Percentiles rank a stretch among this genome's conserved stretches.
phyloP scores from a whole-genome alignment of 37 sponge, comb jelly and placozoan species.

The Tethya wilhelma region DNA sequence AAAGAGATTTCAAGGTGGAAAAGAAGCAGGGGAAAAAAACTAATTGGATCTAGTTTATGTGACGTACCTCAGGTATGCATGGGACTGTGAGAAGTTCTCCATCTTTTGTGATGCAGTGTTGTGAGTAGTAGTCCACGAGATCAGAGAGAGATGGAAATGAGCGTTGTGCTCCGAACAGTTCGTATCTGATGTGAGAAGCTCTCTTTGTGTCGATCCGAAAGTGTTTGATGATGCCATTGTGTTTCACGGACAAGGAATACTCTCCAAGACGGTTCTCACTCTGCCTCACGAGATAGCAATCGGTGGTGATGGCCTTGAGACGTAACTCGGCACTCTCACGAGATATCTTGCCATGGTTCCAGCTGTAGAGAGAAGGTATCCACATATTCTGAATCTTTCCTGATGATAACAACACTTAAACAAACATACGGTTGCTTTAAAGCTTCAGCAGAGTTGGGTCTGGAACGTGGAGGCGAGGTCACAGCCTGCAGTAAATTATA shows the following conservation, averaged over 20 bases:
- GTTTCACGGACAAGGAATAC: conserved; percentile 32
- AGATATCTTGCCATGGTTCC: conserved; percentile 38
- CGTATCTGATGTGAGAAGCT: conserved; percentile 4
- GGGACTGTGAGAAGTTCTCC: conserved; percentile 32
- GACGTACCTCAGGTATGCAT: conserved; percentile 23
- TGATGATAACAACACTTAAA: no score
- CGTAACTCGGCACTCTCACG: conserved; percentile 24
- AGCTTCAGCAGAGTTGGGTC: no score
- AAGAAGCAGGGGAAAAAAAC: no score
- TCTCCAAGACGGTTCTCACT: conserved; percentile 19
- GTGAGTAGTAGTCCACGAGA: conserved; percentile 43
- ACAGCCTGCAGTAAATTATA: no score
- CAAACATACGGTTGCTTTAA: no score
- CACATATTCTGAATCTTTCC: no score
- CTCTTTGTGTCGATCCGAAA: conserved; percentile 35
- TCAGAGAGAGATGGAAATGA: conserved; percentile 25
- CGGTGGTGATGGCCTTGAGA: not conserved
- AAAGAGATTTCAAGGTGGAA: no score
- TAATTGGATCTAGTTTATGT: not conserved
- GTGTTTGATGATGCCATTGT: conserved; percentile 33
- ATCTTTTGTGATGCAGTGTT: conserved; percentile 25
- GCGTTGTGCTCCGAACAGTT: conserved; percentile 24
- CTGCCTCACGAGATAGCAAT: conserved; percentile 36
- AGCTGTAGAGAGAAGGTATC: conserved; percentile 12
- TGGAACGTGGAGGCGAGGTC: no score